Base-by-base conservation (phyloP, 2,113 vertebrate genomes). In the Rynchops niger region DNA sequence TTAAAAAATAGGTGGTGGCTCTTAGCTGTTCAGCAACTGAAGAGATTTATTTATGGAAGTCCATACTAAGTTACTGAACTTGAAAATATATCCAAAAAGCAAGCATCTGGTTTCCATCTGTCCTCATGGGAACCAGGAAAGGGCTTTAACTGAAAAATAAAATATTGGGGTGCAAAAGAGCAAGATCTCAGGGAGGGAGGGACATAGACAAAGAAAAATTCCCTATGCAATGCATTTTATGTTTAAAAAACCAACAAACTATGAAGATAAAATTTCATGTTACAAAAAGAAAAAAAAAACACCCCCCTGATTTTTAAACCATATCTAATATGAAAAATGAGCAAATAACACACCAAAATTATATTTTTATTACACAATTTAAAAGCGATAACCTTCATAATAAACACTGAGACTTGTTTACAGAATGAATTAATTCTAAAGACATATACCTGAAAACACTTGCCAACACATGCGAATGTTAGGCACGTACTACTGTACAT, bases 91-190 rank as follows among this genome's bases (percentile, higher is more conserved):
- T 90, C 53, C 71, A 90, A 93, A 97, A 77, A 90, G 19, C 38
- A 65, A 97, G 90, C 95, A 98, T 98, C 97, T 98, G 97, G 74
- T 97, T 98, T 98, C 94, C 86, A 98, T 98, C 95, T 96, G 67
- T 66, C 95, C 90, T 97, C 92, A 82, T 80, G 87, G 86, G 91
- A 97, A 83, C 55, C 40, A 90, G 40, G 32, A 74, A 91, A 86
- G 16, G 13, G 34, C 47, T 97, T 95, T 69, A 94, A 65, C 72
- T 63, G 56, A 70, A 97, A 97, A 97, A 95, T 88, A 93, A 97
- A 91, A 96, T 92, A 97, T 18, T 73, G 43, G 66, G 82, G 88
- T 90, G 74, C 90, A 94, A 94, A 96, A 96, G 43, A 91, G 15
- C 74, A 96, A 83, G 36, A 66, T 53, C 69, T 88, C 65, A 85